Conservation (phyloP, 2,888 invertebrate genomes). For the Xestobium rufovillosum region DNA sequence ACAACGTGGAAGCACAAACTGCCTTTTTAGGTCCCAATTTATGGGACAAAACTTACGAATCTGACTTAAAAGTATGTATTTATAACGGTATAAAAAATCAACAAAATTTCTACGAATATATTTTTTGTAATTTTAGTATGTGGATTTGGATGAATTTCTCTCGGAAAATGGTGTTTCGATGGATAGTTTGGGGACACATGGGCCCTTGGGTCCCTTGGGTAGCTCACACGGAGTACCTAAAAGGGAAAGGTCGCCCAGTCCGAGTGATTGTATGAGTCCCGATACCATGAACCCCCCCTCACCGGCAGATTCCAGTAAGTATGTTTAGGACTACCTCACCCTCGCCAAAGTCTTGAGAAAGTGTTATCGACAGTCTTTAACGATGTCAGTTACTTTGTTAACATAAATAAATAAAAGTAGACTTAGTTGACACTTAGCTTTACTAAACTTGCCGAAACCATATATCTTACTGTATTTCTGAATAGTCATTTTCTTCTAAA, state of each 20-base stretch:
- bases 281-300: slow-evolving; percentile 84
- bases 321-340: slow-evolving; percentile 7
- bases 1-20: slow-evolving; percentile 81
- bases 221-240: slow-evolving; percentile 68
- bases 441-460: too few species aligned
- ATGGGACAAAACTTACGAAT: slow-evolving; percentile 94
- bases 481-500: too few species aligned
- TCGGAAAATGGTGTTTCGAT: slow-evolving; percentile 91
- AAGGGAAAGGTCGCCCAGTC: slow-evolving; percentile 79
- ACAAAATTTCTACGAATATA: background rate
- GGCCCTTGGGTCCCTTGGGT: slow-evolving; percentile 47
- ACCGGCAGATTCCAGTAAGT: slow-evolving; percentile 83
- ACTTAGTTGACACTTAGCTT: too few species aligned
- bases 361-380: too few species aligned
- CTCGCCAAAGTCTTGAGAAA: slow-evolving; percentile 2
- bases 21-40: slow-evolving; percentile 94
- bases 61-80: slow-evolving; percentile 85
- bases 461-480: too few species aligned
- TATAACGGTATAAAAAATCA: background rate
- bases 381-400: too few species aligned
- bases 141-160: slow-evolving; percentile 94
- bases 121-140: slow-evolving; percentile 61
- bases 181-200: slow-evolving; percentile 62
- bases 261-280: slow-evolving; percentile 83
- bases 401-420: too few species aligned